These are phyloP conservation scores for Muntiacus muntjak DNA, from an alignment of 2,113 vertebrate genomes.

Conservation along the genomic window DNA sequence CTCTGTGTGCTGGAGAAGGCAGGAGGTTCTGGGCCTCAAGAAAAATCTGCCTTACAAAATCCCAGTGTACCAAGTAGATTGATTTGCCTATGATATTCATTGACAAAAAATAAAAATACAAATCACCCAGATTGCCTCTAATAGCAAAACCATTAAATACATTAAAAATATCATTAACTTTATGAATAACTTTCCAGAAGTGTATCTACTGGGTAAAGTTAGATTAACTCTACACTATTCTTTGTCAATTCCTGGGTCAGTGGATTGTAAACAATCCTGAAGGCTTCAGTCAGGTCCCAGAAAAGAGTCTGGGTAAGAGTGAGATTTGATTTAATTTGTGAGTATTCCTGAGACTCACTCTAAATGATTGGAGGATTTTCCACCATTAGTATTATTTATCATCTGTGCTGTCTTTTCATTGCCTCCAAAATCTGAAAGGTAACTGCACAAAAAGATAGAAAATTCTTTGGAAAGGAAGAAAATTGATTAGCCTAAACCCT, in stretches of 20 bases:
- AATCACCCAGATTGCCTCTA: background rate
- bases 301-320: conserved; percentile 18
- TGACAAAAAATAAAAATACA: background rate
- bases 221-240: conserved; percentile 45
- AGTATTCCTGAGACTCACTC: conserved; percentile 2
- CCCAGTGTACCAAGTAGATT: conserved; percentile 21
- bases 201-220: background rate
- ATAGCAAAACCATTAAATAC: conserved; percentile 40
- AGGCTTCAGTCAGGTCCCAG: conserved; percentile 23
- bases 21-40: background rate
- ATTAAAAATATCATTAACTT: conserved; percentile 22
- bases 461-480: conserved; percentile 6
- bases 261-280: conserved; percentile 61
- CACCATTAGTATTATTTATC: conserved; percentile 35
- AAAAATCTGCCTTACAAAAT: conserved; percentile 15
- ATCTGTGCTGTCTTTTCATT: conserved; percentile 31
- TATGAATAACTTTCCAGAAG: conserved; percentile 29
- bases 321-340: conserved; percentile 32
- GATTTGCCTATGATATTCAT: background rate
- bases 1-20: background rate
- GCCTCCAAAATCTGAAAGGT: conserved; percentile 9
- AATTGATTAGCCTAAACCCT: conserved; percentile 14
- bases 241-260: conserved; percentile 16
- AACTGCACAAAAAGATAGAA: conserved; percentile 3
- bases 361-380: conserved; percentile 28